These are phyloP conservation scores for Hepsetus odoe DNA, from an alignment of 2,113 vertebrate species.

Conservation along the genomic window DNA sequence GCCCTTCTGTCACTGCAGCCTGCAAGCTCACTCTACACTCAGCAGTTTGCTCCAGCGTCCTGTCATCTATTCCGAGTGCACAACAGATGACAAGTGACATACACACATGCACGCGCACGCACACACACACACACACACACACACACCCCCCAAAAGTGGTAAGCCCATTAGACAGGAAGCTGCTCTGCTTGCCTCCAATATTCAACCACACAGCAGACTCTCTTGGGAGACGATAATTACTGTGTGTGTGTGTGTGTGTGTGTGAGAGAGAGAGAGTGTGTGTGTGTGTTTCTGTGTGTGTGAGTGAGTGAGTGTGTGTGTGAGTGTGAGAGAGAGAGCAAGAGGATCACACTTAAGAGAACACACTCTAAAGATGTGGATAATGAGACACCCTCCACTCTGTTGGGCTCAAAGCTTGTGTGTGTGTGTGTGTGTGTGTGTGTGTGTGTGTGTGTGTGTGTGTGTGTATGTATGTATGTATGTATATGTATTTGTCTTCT, in stretches of 20 bases:
- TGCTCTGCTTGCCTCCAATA: constrained; percentile 23
- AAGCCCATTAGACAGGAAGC: constrained; percentile 27
- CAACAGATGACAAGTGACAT: neutral
- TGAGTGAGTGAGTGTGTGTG: neutral
- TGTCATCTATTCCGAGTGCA: neutral
- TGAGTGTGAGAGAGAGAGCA: no score
- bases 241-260: neutral
- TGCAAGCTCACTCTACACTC: neutral
- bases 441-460: neutral
- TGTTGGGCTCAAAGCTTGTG: neutral
- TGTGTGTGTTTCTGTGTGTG: neutral
- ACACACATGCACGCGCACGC: neutral
- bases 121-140: constrained; percentile 2
- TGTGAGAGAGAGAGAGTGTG: no score
- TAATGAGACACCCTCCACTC: constrained; percentile 14
- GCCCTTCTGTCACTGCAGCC: neutral
- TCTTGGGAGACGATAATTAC: neutral
- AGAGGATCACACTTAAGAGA: neutral
- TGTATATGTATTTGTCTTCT: neutral
- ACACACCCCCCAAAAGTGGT: constrained; percentile 2
- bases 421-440: neutral
- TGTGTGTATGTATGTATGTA: neutral
- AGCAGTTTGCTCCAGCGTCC: neutral
- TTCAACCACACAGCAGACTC: neutral
- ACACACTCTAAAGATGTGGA: neutral